Evolutionary conservation across 2,888 invertebrate species (phyloP).

Genomic region (Athalia rosae): DNA sequence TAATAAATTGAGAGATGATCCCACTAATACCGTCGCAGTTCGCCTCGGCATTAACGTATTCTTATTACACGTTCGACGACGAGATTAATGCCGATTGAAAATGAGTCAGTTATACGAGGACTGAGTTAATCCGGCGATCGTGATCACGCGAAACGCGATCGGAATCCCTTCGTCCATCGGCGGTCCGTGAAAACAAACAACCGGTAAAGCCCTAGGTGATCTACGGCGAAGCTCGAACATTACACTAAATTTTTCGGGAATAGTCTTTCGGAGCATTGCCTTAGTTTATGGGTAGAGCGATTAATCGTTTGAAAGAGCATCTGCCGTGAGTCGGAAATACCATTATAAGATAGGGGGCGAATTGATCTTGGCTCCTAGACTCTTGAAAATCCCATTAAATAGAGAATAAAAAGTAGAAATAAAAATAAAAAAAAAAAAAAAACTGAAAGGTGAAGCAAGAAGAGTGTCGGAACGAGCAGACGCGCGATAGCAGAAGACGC

Average conservation of each 20-base stretch:
- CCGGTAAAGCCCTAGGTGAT: neutral
- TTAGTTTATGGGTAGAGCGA: neutral
- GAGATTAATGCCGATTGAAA: neutral
- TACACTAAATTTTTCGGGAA: neutral
- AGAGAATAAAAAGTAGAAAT: conserved; percentile 10
- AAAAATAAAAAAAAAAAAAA: neutral
- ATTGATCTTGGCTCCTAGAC: neutral
- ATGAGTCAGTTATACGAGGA: neutral
- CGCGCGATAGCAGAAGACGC: conserved; percentile 54
- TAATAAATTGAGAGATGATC: conserved; percentile 12
- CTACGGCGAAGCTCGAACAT: neutral
- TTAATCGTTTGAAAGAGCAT: neutral
- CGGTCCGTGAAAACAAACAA: neutral
- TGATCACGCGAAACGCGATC: conserved; percentile 2
- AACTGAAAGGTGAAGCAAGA: neutral
- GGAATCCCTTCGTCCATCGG: conserved; percentile 1
- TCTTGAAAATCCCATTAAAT: conserved; percentile 3
- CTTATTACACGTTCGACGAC: neutral
- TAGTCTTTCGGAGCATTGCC: neutral
- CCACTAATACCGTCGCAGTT: neutral
- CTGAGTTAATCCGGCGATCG: neutral
- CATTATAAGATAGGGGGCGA: neutral
- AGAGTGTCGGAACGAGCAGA: conserved; percentile 24
- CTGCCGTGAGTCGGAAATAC: neutral
- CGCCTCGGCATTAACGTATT: neutral